These are phyloP conservation scores for Todiramphus saurophagus DNA, from an alignment of 2,113 vertebrate genomes.

Conservation along the genomic window DNA sequence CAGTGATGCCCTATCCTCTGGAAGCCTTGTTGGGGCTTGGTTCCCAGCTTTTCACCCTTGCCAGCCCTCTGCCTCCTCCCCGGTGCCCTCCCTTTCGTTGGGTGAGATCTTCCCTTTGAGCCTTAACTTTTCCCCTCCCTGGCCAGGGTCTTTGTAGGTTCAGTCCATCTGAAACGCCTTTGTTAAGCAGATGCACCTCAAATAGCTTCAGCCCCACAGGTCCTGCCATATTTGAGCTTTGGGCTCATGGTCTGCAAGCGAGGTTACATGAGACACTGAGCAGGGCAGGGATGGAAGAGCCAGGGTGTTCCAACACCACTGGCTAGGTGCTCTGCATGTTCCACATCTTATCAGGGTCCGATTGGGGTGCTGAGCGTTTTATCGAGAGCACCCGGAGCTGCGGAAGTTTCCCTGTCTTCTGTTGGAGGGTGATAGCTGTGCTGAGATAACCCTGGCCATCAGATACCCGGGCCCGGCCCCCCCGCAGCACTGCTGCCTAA, in stretches of 20 bases:
- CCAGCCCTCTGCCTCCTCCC: background rate
- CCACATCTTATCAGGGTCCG: background rate
- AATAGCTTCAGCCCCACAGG: background rate
- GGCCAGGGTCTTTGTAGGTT: background rate
- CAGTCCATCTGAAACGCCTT: background rate
- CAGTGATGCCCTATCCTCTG: background rate
- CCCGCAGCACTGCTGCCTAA: fast-evolving
- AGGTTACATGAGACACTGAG: fast-evolving
- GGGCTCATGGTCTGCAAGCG: background rate
- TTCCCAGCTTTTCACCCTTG: background rate
- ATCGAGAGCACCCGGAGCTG: background rate
- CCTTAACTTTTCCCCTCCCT: background rate
- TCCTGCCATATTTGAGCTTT: background rate
- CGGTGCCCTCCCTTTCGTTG: background rate
- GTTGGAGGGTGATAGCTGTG: background rate
- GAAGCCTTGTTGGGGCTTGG: background rate
- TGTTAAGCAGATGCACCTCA: background rate
- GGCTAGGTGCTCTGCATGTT: background rate
- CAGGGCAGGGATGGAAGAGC: background rate
- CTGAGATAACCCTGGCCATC: background rate
- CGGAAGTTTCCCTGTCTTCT: background rate
- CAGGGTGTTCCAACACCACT: fast-evolving
- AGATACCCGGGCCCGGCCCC: background rate
- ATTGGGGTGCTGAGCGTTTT: background rate
- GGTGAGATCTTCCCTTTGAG: background rate